Percentiles rank a stretch among this genome's conserved stretches.
Evolutionary conservation across 2,113 vertebrate genomes (phyloP).

Genomic region (Pangasianodon hypophthalmus): DNA sequence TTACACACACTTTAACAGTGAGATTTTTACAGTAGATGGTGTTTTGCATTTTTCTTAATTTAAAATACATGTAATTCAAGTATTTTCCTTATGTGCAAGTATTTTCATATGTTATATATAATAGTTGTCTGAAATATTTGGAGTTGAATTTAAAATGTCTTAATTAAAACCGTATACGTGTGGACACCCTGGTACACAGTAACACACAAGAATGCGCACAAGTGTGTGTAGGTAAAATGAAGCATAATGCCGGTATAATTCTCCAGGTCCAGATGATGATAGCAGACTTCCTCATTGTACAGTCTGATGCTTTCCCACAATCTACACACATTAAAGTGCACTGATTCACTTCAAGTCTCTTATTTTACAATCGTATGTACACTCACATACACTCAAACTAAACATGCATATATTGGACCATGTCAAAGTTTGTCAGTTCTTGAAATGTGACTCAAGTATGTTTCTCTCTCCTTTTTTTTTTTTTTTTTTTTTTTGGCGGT

Average conservation of each 20-base stretch:
- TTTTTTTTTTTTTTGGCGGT: background rate
- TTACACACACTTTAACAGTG: background rate
- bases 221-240: background rate
- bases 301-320: background rate
- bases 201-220: background rate
- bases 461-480: background rate
- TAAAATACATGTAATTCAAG: background rate
- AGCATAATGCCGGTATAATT: background rate
- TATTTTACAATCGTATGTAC: slow-evolving; percentile 28
- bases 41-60: too few relatives aligned
- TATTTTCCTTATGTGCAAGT: background rate
- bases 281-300: background rate
- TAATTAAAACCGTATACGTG: background rate
- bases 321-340: slow-evolving; percentile 70
- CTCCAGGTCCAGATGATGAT: background rate
- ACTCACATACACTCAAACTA: slow-evolving; percentile 38
- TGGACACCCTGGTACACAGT: background rate
- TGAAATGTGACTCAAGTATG: slow-evolving; percentile 39
- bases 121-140: background rate
- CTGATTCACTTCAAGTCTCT: slow-evolving; percentile 56
- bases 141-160: background rate
- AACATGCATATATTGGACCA: slow-evolving; percentile 53
- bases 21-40: background rate
- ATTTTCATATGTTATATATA: background rate
- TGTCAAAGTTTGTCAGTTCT: slow-evolving; percentile 13